Base-by-base conservation (phyloP, 2,888 invertebrate species). In the Agrotis segetum region DNA sequence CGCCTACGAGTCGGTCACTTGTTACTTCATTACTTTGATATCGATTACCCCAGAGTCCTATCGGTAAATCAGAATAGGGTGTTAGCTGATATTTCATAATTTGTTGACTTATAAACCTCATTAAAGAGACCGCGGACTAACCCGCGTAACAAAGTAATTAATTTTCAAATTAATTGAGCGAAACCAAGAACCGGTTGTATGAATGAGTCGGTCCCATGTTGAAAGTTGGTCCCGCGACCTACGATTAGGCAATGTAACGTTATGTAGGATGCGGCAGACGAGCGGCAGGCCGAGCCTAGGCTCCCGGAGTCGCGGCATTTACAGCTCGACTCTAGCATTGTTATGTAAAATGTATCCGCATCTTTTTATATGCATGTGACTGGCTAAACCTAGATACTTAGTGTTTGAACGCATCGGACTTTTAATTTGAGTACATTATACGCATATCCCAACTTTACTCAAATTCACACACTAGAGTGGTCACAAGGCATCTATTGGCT, bases 91-190 rank as follows among this genome's bases (percentile, higher is more conserved):
- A 83, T 92, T 93, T 92, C 91, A 90, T 90, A 92, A 93, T 88
- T 86, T 77, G 81, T 75, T 90, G 90, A 88, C 90, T 91, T 90
- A 90, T 85, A 90, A 90, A 92, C 90, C 91, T 91, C 87, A 90
- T 89, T 92, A 91, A 78, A 74, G 82, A 88, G 86, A 87, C 84
- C 85, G 83, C 85, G 80, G 85, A 74, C 82, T 90, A 91, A 92
- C 91, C 91, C 89, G 86, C 92, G 89, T 90, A 90, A 88, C 88
- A 90, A 89, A 92, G 88, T 90, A 94, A 95, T 93, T 93, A 92
- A 92, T 93, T 93, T 93, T 91, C 87, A 92, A 94, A 92, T 93
- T 93, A 93, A 94, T 94, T 93, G 91, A 91, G 90, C 91, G 90
- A 92, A 92, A 91, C 88, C 77, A 71, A 88, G 84, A 93, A 95